Evolutionary conservation across 2,113 vertebrate genomes (phyloP).

Genomic region (Anseranas semipalmata): DNA sequence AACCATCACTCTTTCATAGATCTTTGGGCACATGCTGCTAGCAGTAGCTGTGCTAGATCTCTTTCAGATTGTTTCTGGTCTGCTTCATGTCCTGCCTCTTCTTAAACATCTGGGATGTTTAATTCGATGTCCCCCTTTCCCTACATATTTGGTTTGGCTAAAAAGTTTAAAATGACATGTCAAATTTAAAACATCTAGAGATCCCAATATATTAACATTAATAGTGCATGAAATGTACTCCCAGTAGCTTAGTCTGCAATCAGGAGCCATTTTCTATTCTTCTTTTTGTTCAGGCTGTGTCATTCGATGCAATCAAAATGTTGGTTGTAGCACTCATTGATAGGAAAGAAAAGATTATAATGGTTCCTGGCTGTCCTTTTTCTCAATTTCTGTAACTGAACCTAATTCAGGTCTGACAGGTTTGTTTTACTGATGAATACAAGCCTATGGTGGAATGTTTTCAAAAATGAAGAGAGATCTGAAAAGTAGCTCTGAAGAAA

Average conservation of each 20-base stretch:
- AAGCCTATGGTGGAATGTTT: not conserved
- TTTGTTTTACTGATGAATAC: not conserved
- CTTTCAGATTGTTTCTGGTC: not conserved
- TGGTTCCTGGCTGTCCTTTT: not conserved
- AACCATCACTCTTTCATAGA: not conserved
- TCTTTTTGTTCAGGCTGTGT: conserved; percentile 25
- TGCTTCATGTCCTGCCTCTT: not conserved
- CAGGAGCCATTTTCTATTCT: not conserved
- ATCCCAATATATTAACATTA: conserved; percentile 65
- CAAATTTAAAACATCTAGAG: conserved; percentile 53
- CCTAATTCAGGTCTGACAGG: not conserved
- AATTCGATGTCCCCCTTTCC: not conserved
- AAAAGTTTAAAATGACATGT: conserved; percentile 62
- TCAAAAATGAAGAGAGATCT: not conserved
- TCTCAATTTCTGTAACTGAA: not conserved
- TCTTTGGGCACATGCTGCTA: not conserved
- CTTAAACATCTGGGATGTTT: not conserved
- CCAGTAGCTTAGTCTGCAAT: conserved; percentile 37
- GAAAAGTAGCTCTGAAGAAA: not conserved
- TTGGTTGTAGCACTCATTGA: not conserved
- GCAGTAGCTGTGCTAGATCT: not conserved
- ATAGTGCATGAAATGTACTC: conserved; percentile 49
- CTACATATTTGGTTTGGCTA: conserved; percentile 54
- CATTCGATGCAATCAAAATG: conserved; percentile 36
- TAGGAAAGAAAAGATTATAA: conserved; percentile 1